These are phyloP conservation scores for Augiades crinisus DNA, from an alignment of 2,888 invertebrate genomes.

Conservation along the genomic window DNA sequence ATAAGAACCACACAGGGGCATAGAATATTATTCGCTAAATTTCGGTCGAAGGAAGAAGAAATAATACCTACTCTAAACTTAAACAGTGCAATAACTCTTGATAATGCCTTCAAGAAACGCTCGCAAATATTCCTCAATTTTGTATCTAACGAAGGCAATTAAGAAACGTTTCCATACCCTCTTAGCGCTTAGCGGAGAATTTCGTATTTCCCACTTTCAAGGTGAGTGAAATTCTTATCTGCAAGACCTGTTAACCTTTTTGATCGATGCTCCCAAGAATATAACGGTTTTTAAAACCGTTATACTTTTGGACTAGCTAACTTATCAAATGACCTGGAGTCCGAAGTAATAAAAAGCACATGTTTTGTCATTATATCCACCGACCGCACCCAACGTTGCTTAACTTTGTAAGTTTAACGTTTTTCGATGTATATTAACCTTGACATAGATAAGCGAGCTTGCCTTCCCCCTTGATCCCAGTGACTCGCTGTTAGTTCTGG, in stretches of 20 bases:
- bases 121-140: conserved; percentile 21
- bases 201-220: conserved; percentile 17
- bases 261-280: too few relatives aligned
- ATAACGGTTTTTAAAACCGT: conserved; percentile 12
- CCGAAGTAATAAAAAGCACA: too few relatives aligned
- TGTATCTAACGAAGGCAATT: conserved; percentile 22
- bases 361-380: too few relatives aligned
- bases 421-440: conserved; percentile 31
- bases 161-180: conserved; percentile 23
- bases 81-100: conserved; percentile 9
- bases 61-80: too few relatives aligned
- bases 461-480: conserved; percentile 27
- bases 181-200: conserved; percentile 20
- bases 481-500: conserved; percentile 39
- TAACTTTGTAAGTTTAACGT: too few relatives aligned
- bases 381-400: too few relatives aligned
- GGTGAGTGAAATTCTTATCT: conserved; percentile 17
- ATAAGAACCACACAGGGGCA: too few relatives aligned
- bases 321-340: too few relatives aligned
- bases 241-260: conserved; percentile 16
- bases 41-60: too few relatives aligned
- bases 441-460: conserved; percentile 31
- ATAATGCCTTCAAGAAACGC: conserved; percentile 6
- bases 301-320: too few relatives aligned
- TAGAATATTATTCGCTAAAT: too few relatives aligned